These are phyloP conservation scores for Enteromius treurensis DNA, from an alignment of 2,797 vertebrate species.

Conservation along the genomic window DNA sequence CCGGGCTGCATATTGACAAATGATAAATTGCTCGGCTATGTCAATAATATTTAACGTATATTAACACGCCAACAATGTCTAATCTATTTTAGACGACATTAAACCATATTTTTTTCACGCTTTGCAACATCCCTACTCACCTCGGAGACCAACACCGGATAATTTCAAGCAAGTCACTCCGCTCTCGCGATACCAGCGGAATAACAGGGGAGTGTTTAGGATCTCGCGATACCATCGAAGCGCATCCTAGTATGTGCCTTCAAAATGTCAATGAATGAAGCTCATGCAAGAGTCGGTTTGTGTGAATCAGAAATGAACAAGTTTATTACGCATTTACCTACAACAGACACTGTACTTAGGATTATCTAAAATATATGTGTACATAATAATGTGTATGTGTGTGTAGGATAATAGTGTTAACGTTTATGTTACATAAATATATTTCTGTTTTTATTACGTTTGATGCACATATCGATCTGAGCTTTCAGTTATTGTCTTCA, in stretches of 20 bases:
- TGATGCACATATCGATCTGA: background rate
- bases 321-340: background rate
- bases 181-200: conserved; percentile 73
- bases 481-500: background rate
- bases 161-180: conserved; percentile 71
- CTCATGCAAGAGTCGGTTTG: background rate
- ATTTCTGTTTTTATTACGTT: background rate
- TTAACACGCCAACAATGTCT: background rate
- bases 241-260: background rate
- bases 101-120: conserved; percentile 38
- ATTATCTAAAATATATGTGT: background rate
- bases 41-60: background rate
- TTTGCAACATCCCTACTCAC: conserved; percentile 76
- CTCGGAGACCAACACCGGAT: conserved; percentile 72
- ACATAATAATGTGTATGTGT: too few relatives aligned
- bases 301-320: background rate
- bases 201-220: accelerated
- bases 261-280: conserved; percentile 19
- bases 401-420: too few relatives aligned
- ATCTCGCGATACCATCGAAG: conserved; percentile 70
- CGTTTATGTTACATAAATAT: background rate
- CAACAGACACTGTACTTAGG: background rate
- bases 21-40: background rate
- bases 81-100: background rate
- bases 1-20: background rate